phyloP scores from a whole-genome alignment of 2,113 vertebrate genomes.

The Cheilinus undulatus region DNA sequence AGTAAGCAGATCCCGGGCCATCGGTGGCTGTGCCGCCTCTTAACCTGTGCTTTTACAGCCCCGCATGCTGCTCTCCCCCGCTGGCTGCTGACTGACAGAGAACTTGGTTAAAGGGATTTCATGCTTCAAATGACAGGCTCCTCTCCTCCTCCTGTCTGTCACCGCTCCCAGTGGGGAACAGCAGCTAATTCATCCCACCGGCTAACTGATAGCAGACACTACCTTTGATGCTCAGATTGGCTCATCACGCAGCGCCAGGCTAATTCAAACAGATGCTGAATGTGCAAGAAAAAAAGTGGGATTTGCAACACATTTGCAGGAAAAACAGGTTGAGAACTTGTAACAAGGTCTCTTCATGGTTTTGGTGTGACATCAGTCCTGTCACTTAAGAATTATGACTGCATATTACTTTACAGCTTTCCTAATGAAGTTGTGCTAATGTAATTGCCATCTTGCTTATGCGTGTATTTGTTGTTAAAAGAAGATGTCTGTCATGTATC shows the following conservation, averaged over 20 bases:
- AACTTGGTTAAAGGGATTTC: constrained; percentile 74
- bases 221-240: constrained; percentile 30
- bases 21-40: constrained; percentile 51
- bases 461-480: too few species aligned
- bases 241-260: constrained; percentile 6
- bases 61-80: constrained; percentile 44
- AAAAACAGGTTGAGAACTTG: constrained; percentile 9
- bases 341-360: background rate
- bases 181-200: constrained; percentile 45
- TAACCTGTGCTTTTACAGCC: constrained; percentile 66
- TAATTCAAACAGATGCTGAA: constrained; percentile 36
- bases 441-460: background rate
- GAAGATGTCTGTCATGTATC: too few species aligned
- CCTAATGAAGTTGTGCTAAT: background rate
- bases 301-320: background rate
- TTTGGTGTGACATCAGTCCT: background rate
- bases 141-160: constrained; percentile 56
- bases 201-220: constrained; percentile 39
- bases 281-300: constrained; percentile 19
- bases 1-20: constrained; percentile 35
- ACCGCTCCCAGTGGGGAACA: constrained; percentile 39
- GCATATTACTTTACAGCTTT: background rate
- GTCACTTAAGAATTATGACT: background rate
- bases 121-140: constrained; percentile 68
- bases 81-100: constrained; percentile 66